Base-by-base conservation (phyloP, 2,888 invertebrate species). In the Agonopterix subpropinquella region DNA sequence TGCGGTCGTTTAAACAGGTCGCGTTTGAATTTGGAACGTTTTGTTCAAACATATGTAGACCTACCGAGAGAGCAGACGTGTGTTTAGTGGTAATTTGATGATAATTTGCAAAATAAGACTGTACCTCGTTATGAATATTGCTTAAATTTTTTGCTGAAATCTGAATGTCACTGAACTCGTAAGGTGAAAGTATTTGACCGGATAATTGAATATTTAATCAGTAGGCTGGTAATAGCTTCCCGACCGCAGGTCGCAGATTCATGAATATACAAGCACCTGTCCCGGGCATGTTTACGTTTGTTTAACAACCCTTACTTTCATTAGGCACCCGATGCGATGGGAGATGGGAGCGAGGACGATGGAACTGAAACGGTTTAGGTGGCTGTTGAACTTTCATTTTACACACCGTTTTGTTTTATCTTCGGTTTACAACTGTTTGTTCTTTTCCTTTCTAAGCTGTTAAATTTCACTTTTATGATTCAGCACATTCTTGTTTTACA, bases 171-270 rank as follows among this genome's bases (percentile, higher is more conserved):
- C 64, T 74, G 80, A 82, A 77, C 79, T 59, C 55, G 45, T 50
- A 56, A 65, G 66, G 67, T 67, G 69, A 71, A 65, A 71, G 72
- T 65, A 66, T 72, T 74, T 74, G 62, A 64, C 60, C 62, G 62
- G 52, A 58, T 72, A 71, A 77, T 75, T 76, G 70, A 79, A 80
- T 77, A 75, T 78, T 80, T 77, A 71, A 78, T 73, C 64, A 63
- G 62, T 45, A 47, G 49, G 50, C 50, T 49, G 53, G 56, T 58
- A 59, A 62, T 55, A 57, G 55, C 52, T 56, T 59, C 47, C 45
- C 54, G 18, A 43, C 46, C 39, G 52, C 53, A 50, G 57, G 59
- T 61, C 47, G 56, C 52, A 57, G 54, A 57, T 62, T 79, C 73
- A 74, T 79, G 74, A 80, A 81, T 81, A 73, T 73, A 62, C 67